Conservation (phyloP, 2,113 vertebrate species). For the Carettochelys insculpta region DNA sequence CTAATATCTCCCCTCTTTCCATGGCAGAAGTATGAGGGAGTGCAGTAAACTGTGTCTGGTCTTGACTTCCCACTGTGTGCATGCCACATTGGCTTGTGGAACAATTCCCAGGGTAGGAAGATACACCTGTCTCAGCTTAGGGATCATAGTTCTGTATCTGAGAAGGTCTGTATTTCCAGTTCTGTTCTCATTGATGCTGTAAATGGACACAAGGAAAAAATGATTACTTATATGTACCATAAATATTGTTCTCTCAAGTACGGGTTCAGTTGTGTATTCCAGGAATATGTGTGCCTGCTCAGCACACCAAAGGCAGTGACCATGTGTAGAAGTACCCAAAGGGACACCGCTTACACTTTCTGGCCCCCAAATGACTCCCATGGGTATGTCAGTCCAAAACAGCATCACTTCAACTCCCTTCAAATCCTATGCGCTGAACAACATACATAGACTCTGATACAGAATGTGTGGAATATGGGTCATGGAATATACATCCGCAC, state of each 20-base stretch:
- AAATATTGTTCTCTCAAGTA: no score
- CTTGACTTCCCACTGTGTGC: background rate
- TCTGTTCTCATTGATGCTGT: no score
- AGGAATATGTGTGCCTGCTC: no score
- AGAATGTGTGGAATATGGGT: background rate
- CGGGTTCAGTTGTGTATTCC: no score
- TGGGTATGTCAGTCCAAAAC: background rate
- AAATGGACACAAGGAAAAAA: no score
- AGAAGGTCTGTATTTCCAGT: background rate
- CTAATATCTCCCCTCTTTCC: constrained; percentile 6
- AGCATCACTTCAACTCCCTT: background rate
- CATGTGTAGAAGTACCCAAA: no score
- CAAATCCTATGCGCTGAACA: background rate
- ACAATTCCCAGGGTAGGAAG: background rate
- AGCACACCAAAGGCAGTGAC: no score
- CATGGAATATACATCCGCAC: background rate
- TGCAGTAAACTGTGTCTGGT: background rate
- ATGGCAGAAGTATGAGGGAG: background rate
- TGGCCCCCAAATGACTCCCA: background rate
- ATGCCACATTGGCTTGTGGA: accelerated
- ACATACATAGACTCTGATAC: background rate
- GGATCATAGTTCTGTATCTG: background rate
- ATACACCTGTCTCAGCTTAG: background rate
- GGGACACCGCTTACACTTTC: no score
- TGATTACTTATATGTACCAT: no score